A percentile compares a stretch with the other conserved stretches of the same genome.
Evolutionary conservation across 2,797 vertebrate species (phyloP).

Genomic region (Rhynchotus rufescens): DNA sequence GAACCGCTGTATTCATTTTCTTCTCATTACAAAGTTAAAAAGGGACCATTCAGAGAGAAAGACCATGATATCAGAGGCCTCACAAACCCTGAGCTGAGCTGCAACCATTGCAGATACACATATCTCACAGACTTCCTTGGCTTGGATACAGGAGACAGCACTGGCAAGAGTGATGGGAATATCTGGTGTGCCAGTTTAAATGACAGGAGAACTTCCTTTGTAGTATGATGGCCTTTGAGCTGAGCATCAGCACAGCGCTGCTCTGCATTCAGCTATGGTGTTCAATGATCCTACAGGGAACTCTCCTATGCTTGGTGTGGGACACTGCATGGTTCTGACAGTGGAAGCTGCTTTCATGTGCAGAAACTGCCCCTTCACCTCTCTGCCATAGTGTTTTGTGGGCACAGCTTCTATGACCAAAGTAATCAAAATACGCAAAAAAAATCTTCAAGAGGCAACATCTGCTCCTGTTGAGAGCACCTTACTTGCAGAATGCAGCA

Average conservation of each 20-base stretch:
- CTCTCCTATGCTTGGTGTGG: not conserved
- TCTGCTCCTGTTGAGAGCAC: slow-evolving; percentile 9
- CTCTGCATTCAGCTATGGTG: not conserved
- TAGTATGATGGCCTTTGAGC: not conserved
- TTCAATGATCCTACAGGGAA: not conserved
- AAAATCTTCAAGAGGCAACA: not conserved
- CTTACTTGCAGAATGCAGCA: slow-evolving; percentile 4
- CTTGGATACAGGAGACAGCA: not conserved
- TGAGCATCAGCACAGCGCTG: not conserved
- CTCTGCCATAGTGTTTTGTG: not conserved
- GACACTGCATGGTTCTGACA: not conserved
- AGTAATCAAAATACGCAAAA: slow-evolving; percentile 18
- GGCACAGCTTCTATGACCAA: not conserved
- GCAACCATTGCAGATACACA: not conserved
- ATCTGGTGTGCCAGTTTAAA: not conserved
- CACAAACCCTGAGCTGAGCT: not conserved
- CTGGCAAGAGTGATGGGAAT: fast-evolving
- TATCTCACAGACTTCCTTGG: not conserved
- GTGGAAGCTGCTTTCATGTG: not conserved
- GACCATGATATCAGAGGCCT: not conserved
- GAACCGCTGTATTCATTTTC: not conserved
- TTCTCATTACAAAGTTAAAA: not conserved
- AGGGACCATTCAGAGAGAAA: slow-evolving; percentile 8
- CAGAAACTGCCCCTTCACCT: not conserved
- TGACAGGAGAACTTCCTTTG: not conserved